A percentile compares a stretch with the other conserved stretches of the same genome.
Conservation (phyloP, 2,888 invertebrate genomes). For the Metallyticus violacea region DNA sequence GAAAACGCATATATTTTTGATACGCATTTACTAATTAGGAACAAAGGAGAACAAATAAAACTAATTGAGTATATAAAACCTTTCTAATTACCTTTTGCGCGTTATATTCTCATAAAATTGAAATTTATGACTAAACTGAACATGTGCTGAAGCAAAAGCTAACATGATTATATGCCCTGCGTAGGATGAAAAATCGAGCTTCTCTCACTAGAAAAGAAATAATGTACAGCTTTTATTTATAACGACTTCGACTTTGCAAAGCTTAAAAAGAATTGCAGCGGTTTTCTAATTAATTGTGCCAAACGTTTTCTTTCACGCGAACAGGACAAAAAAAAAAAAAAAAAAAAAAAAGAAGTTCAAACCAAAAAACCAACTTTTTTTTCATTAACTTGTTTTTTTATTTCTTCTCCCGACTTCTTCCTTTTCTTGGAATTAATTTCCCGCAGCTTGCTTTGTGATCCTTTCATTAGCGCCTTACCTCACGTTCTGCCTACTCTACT, state of each 20-base stretch:
- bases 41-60: too few species aligned
- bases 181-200: too few species aligned
- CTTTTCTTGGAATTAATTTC: slow-evolving; percentile 14
- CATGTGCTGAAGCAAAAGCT: too few species aligned
- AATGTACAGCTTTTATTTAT: neutral
- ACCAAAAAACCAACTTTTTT: neutral
- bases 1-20: too few species aligned
- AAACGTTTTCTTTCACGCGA: slow-evolving; percentile 6
- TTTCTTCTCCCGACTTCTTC: neutral
- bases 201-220: neutral
- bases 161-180: too few species aligned
- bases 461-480: slow-evolving; percentile 1
- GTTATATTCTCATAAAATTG: too few species aligned
- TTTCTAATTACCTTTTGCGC: too few species aligned
- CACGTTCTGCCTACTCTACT: neutral
- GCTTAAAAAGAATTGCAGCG: neutral
- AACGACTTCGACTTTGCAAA: neutral
- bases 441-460: slow-evolving; percentile 1
- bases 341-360: neutral
- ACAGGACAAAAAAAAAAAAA: neutral
- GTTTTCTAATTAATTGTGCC: slow-evolving; percentile 12
- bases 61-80: too few species aligned
- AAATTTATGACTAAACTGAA: too few species aligned
- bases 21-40: too few species aligned
- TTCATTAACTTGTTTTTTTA: neutral